phyloP scores from a whole-genome alignment of 1,140 invertebrate species.

The Ruditapes philippinarum region DNA sequence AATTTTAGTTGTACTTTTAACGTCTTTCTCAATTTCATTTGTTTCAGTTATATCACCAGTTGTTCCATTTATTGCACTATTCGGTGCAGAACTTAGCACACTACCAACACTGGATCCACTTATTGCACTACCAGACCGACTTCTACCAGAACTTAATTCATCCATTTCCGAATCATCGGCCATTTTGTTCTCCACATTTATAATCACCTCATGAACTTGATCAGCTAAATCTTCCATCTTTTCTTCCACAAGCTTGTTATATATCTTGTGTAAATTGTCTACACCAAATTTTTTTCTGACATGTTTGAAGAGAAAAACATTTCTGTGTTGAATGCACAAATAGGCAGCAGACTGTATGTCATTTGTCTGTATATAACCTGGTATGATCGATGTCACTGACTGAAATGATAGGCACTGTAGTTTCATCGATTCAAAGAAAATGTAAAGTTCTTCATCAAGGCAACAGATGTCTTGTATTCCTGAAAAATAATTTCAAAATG shows the following conservation, averaged over 20 bases:
- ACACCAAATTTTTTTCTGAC: slow-evolving; percentile 21
- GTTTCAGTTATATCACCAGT: not conserved
- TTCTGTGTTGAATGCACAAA: not conserved
- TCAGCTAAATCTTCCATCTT: slow-evolving; percentile 15
- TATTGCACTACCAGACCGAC: slow-evolving; percentile 10
- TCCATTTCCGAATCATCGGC: not conserved
- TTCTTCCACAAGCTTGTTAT: slow-evolving; percentile 6
- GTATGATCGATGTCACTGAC: slow-evolving; percentile 1
- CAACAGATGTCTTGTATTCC: slow-evolving; percentile 57
- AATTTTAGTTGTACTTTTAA: not conserved
- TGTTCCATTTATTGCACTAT: not conserved
- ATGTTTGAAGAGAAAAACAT: slow-evolving; percentile 38
- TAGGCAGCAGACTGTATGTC: slow-evolving; percentile 23
- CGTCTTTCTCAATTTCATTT: not conserved
- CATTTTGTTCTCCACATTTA: slow-evolving; percentile 28
- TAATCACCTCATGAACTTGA: slow-evolving; percentile 27
- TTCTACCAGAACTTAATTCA: not conserved
- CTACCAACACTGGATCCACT: not conserved
- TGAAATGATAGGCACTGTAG: slow-evolving; percentile 46
- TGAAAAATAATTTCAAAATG: slow-evolving; percentile 5
- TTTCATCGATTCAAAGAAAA: slow-evolving; percentile 55
- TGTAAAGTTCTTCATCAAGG: slow-evolving; percentile 20
- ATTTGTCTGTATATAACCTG: not conserved
- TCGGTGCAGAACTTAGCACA: not conserved
- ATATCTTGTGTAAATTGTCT: not conserved